Conservation (phyloP, 2,113 vertebrate genomes). For the Lasiurus borealis region DNA sequence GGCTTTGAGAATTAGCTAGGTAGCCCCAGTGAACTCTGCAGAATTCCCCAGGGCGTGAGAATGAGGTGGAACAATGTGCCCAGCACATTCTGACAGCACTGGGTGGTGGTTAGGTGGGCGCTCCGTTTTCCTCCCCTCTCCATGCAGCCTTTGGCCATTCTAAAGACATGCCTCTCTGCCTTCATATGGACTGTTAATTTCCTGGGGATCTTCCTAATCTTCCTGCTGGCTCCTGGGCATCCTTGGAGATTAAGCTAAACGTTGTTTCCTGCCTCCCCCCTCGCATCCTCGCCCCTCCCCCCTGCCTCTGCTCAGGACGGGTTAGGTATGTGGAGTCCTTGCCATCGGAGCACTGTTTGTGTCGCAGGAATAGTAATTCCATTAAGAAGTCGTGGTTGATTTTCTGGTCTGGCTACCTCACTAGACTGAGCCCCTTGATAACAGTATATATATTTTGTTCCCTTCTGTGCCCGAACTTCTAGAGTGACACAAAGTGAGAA, state of each 20-base stretch:
- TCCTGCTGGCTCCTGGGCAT: neutral
- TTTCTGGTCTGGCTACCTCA: neutral
- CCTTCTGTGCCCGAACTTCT: neutral
- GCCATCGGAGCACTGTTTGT: neutral
- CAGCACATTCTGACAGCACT: neutral
- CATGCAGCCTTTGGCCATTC: neutral
- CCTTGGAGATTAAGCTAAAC: neutral
- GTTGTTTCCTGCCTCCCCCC: neutral
- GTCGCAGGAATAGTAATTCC: accelerated
- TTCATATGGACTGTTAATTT: no score
- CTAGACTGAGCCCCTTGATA: neutral
- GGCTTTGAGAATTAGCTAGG: neutral
- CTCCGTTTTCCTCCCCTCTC: neutral
- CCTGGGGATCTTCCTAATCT: neutral
- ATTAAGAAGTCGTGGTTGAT: neutral
- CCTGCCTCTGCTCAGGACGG: neutral
- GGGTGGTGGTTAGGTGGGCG: neutral
- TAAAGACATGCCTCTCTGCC: neutral
- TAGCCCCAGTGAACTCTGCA: neutral
- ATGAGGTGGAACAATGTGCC: neutral
- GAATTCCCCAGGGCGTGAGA: neutral
- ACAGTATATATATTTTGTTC: neutral
- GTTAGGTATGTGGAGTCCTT: neutral
- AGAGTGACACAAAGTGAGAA: neutral
- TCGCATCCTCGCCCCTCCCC: neutral